Evolutionary conservation across 2,113 vertebrate genomes (phyloP), one percentile per base, ranked within the genome.

Genomic region (Phrynosoma platyrhinos): DNA sequence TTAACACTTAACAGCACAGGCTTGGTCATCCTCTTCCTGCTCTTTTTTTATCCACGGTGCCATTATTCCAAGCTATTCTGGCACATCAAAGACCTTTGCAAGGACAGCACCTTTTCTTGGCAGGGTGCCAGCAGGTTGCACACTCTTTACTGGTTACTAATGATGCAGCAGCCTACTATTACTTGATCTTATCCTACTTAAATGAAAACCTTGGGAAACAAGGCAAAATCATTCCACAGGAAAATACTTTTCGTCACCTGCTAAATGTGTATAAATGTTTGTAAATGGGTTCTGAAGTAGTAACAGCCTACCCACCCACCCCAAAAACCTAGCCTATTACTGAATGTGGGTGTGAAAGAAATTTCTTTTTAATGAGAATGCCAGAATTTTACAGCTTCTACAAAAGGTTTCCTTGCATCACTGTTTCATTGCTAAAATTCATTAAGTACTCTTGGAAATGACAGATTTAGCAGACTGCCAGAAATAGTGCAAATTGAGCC

Each of bases 31-130:
- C 1, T 27, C 3, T 0, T 62, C n/a, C 76, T 86, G 30, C 72
- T 32, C 88, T 69, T 9, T 84, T 62, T 62, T 62, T 62, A 78
- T 85, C 64, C 85, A 71, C 79, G 79, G 82, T 77, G 87, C 83
- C 87, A 69, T 82, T 79, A 91, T 53, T 93, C 86, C 69, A 55
- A 92, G 82, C 92, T 92, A 91, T 92, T 93, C 88, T 94, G 89
- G 90, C 83, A 87, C 88, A 91, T 77, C 82, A 55, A 92, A 92
- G 92, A 93, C 88, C 87, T 93, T 90, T 87, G 92, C 90, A 92
- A 93, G 91, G 86, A 92, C 80, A 62, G 71, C 72, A 0, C 87
- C 53, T 55, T 84, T 76, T 84, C 90, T 87, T 78, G 14, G 58
- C 0, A 0, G 90, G 82, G 36, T 88, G 91, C 64, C 77, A 90